phyloP scores from a whole-genome alignment of 2,888 invertebrate genomes.

The Hirtodrosophila trivittata region DNA sequence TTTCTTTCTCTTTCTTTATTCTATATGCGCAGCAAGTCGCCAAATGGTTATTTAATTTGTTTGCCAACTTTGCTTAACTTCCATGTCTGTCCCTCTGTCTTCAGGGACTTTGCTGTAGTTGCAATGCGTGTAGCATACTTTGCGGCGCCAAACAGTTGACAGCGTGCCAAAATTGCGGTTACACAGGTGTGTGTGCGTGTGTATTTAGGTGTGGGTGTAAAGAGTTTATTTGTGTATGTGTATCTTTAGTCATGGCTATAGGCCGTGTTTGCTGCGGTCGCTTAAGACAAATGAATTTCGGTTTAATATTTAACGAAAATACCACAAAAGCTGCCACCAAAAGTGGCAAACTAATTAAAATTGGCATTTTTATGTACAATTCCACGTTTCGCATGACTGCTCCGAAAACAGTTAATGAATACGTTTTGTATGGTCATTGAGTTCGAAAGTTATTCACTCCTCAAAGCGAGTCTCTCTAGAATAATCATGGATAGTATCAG shows the following conservation, averaged over 20 bases:
- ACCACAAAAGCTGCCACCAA: conserved; percentile 56
- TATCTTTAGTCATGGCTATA: neutral
- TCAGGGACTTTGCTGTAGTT: conserved; percentile 6
- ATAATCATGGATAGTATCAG: no score
- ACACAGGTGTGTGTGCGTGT: conserved; percentile 8
- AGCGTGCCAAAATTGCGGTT: conserved; percentile 46
- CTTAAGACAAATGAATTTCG: conserved; percentile 67
- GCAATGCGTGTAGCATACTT: conserved; percentile 33
- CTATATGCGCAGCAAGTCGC: conserved; percentile 18
- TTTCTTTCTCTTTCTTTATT: no score
- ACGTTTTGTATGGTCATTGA: no score
- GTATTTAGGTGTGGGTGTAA: conserved; percentile 1
- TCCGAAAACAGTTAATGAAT: no score
- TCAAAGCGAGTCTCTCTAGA: no score
- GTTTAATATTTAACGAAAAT: conserved; percentile 58
- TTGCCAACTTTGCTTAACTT: conserved; percentile 37
- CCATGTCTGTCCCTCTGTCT: conserved; percentile 11
- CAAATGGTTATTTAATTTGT: conserved; percentile 50
- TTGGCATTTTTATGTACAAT: conserved; percentile 31
- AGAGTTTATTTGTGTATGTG: no score
- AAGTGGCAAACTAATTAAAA: conserved; percentile 70
- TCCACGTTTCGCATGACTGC: no score
- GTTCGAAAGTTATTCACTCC: no score
- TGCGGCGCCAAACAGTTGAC: conserved; percentile 32
- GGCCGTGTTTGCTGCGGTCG: conserved; percentile 43